Base-by-base conservation (phyloP, 1,140 invertebrate genomes). In the Goniozus legneri region DNA sequence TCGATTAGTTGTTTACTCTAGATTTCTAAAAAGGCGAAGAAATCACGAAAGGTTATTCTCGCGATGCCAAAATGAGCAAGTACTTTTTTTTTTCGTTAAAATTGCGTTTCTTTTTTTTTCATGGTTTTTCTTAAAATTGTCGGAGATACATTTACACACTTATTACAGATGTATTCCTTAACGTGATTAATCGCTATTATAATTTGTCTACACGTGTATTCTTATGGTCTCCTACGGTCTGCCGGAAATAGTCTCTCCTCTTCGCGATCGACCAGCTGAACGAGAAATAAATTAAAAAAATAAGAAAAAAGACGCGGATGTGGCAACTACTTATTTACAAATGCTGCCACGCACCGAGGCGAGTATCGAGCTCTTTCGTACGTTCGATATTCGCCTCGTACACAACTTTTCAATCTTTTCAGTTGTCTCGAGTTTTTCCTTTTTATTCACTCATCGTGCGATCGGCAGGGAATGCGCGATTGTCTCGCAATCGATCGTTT, bases 91-190 rank as follows among this genome's bases (percentile, higher is more conserved):
- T 6, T 27, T 27, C n/a, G n/a, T n/a, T n/a, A n/a, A n/a, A n/a
- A n/a, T n/a, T n/a, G n/a, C n/a, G n/a, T n/a, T n/a, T n/a, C n/a
- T n/a, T n/a, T n/a, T n/a, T n/a, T n/a, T n/a, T n/a, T n/a, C n/a
- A n/a, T n/a, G n/a, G n/a, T n/a, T n/a, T n/a, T 19, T 52, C 30
- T 38, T 37, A 15, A 40, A 42, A 31, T 27, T 40, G 48, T 50
- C 42, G 32, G 54, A 49, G 54, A 56, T 54, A 61, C 54, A 65
- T 56, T 64, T 53, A 65, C 44, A 65, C 47, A 63, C 48, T 59
- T 59, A 60, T 55, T 41, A 64, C 51, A 64, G 49, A 49, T 59
- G 58, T 57, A 56, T 63, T 48, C 54, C 54, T 58, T 64, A 65
- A 58, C 54, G 54, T 49, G 50, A 41, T 54, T 64, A 56, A 54